Conservation (phyloP, 92 coral and sea anemone genomes). For the Diadumene lineata region DNA sequence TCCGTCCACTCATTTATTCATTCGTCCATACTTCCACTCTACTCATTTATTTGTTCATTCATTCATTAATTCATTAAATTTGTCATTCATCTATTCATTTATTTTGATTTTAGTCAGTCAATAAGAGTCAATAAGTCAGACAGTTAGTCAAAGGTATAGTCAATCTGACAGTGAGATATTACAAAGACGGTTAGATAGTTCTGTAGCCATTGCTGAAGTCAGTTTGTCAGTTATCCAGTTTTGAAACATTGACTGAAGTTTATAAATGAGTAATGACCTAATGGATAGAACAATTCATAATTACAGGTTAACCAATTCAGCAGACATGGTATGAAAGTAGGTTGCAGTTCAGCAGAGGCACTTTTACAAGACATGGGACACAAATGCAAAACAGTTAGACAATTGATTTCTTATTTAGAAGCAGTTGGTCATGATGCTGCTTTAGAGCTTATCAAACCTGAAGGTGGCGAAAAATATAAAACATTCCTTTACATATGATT, state of each 20-base stretch:
- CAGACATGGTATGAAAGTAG: conserved; percentile 33
- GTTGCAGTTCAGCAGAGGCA: conserved; percentile 62
- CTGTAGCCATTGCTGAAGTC: too few species aligned
- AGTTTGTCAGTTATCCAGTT: too few species aligned
- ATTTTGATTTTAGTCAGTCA: too few species aligned
- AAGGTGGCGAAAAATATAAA: conserved; percentile 29
- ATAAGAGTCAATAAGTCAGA: too few species aligned
- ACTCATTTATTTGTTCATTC: too few species aligned
- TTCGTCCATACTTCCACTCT: too few species aligned
- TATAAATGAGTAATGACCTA: too few species aligned
- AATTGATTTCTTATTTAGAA: conserved; percentile 66
- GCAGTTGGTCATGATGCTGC: conserved; percentile 68
- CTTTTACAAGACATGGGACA: conserved; percentile 77
- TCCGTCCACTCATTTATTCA: too few species aligned
- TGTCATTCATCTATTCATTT: too few species aligned
- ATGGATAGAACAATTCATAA: not conserved
- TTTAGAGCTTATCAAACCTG: conserved; percentile 48
- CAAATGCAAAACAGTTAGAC: conserved; percentile 78
- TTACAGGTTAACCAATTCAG: conserved; percentile 67
- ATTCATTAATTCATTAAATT: too few species aligned
- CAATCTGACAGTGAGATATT: not conserved
- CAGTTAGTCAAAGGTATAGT: not conserved
- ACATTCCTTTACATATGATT: too few species aligned
- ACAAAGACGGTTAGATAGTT: not conserved
- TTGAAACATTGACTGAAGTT: too few species aligned